Conservation (phyloP, 2,888 invertebrate species). For the Selenia dentaria region DNA sequence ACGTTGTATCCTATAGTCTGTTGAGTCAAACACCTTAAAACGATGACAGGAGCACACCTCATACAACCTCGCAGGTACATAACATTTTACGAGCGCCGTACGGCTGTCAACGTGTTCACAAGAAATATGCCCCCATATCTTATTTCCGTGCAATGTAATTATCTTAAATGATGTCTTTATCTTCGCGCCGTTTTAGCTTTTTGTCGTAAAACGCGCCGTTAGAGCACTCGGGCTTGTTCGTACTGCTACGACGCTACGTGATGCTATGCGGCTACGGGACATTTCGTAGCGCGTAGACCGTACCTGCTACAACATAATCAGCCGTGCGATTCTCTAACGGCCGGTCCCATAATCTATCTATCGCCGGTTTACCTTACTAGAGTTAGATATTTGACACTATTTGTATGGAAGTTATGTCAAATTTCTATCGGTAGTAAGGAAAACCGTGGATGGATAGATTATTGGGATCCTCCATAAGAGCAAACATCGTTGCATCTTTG, state of each 20-base stretch:
- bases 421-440: too few species aligned
- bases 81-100: constrained; percentile 16
- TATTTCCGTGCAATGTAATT: constrained; percentile 40
- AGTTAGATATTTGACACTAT: too few species aligned
- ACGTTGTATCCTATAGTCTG: too few species aligned
- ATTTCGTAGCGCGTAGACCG: constrained; percentile 1
- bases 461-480: too few species aligned
- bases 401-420: too few species aligned
- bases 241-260: background rate
- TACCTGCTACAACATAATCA: constrained; percentile 8
- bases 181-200: constrained; percentile 42
- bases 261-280: constrained; percentile 6
- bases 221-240: background rate
- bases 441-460: too few species aligned
- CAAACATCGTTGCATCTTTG: too few species aligned
- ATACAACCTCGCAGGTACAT: constrained; percentile 10
- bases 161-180: constrained; percentile 51
- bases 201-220: constrained; percentile 30
- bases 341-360: too few species aligned
- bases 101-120: constrained; percentile 20
- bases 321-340: too few species aligned
- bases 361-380: too few species aligned
- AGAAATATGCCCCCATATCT: constrained; percentile 32
- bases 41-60: constrained; percentile 3
- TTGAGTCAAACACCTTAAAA: background rate